Percentiles rank a stretch among this genome's conserved stretches.
phyloP scores from a whole-genome alignment of 1,140 invertebrate genomes.

The Piezodorus guildinii region DNA sequence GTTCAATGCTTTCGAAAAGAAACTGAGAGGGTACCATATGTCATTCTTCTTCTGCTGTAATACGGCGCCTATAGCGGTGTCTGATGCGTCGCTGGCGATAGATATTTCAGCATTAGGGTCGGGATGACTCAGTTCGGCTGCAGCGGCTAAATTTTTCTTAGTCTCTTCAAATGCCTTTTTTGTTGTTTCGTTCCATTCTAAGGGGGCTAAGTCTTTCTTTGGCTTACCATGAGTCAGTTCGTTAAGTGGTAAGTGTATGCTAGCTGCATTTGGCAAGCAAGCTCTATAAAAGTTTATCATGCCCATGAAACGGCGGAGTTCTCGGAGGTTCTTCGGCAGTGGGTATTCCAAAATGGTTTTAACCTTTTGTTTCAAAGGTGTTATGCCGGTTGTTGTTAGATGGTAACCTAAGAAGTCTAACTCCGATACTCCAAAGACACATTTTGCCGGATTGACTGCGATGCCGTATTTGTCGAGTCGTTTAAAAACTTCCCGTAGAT shows the following conservation, averaged over 20 bases:
- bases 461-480: no score
- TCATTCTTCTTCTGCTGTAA: background rate
- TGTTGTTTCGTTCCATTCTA: background rate
- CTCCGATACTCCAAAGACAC: no score
- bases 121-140: background rate
- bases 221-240: no score
- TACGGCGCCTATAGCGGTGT: background rate
- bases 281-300: slow-evolving; percentile 35
- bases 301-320: slow-evolving; percentile 33
- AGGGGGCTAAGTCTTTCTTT: background rate
- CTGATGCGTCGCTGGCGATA: background rate
- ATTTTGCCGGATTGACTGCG: no score
- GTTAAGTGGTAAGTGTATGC: no score
- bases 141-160: background rate
- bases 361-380: slow-evolving; percentile 17
- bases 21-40: background rate
- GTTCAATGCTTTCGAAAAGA: background rate
- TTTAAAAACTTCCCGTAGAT: no score
- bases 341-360: slow-evolving; percentile 14
- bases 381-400: background rate
- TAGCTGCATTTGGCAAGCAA: slow-evolving; percentile 29
- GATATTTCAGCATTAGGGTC: background rate
- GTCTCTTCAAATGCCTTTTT: background rate
- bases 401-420: no score
- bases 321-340: slow-evolving; percentile 3